Percentiles rank a stretch among this genome's conserved stretches.
These are phyloP conservation scores for Haliaeetus leucogaster DNA, from an alignment of 2,113 vertebrate genomes.

Conservation along the genomic window DNA sequence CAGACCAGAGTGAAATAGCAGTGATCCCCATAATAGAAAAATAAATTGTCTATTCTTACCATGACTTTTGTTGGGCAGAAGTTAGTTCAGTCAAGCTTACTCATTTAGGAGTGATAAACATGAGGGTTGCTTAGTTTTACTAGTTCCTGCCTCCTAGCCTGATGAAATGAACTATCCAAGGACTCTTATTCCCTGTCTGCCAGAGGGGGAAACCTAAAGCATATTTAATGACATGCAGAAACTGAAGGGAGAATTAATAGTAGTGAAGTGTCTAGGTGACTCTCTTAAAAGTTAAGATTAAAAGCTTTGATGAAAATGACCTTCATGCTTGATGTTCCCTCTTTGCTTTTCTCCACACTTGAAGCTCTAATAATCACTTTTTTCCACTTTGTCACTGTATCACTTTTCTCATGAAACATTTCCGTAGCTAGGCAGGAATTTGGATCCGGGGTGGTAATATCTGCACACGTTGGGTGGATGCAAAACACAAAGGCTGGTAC, in stretches of 20 bases:
- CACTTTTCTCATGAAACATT: background rate
- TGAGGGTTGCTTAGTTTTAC: background rate
- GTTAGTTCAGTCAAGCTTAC: background rate
- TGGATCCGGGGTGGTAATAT: background rate
- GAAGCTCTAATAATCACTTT: background rate
- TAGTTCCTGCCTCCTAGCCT: background rate
- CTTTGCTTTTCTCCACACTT: background rate
- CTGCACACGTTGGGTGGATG: background rate
- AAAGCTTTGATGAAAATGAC: slow-evolving; percentile 3
- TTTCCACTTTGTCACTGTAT: background rate
- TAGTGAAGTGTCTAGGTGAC: background rate
- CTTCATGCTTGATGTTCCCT: background rate
- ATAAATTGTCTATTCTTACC: background rate
- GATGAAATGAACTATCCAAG: background rate
- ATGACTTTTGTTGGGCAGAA: background rate
- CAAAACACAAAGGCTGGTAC: background rate
- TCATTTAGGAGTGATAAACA: slow-evolving; percentile 11
- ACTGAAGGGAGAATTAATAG: background rate
- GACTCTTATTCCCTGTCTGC: background rate
- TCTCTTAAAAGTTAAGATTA: slow-evolving; percentile 24
- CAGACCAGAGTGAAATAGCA: background rate
- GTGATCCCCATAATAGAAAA: fast-evolving
- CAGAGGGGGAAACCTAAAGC: background rate
- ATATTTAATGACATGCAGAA: background rate
- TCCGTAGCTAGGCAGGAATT: background rate